Evolutionary conservation across 2,888 invertebrate species (phyloP), one percentile per base, ranked within the genome.

Genomic region (Syritta pipiens): DNA sequence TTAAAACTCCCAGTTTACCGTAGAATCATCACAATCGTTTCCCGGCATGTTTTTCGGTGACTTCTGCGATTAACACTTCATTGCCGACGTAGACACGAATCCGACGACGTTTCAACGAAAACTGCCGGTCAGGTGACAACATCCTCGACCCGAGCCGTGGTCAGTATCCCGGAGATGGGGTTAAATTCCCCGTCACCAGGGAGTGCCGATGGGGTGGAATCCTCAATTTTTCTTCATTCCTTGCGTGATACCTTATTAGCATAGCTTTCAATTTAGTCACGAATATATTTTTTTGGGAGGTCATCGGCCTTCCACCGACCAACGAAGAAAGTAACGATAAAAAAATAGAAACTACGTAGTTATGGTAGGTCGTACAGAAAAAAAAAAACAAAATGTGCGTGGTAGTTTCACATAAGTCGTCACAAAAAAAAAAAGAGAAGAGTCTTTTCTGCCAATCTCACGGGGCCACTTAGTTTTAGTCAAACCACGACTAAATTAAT

Each of bases 171-270:
- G 74, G 79, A n/a, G n/a, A n/a, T n/a, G n/a, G n/a, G n/a, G n/a
- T n/a, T n/a, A n/a, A n/a, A n/a, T n/a, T n/a, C n/a, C 79, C 79
- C 74, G 79, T 74, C 79, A 74, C 79, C 74, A 74, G 79, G 79
- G 79, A 79, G 74, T 74, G 74, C 74, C n/a, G n/a, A n/a, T n/a
- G n/a, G n/a, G n/a, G n/a, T n/a, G n/a, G n/a, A n/a, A n/a, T n/a
- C n/a, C n/a, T n/a, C n/a, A n/a, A n/a, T 48, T 12, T 28, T 44
- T 22, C 17, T n/a, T 37, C 20, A 24, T 17, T 12, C 6, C 14
- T 44, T 28, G 22, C 22, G 28, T 49, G 60, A 26, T 17, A 14
- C 2, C 7, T 12, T 40, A 51, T 63, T 32, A 63, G 42, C 49
- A 51, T 51, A 30, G 30, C 7, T 26, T n/a, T 9, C 28, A 62